Base-by-base conservation (phyloP, 2,888 invertebrate genomes). In the Oligia strigilis region DNA sequence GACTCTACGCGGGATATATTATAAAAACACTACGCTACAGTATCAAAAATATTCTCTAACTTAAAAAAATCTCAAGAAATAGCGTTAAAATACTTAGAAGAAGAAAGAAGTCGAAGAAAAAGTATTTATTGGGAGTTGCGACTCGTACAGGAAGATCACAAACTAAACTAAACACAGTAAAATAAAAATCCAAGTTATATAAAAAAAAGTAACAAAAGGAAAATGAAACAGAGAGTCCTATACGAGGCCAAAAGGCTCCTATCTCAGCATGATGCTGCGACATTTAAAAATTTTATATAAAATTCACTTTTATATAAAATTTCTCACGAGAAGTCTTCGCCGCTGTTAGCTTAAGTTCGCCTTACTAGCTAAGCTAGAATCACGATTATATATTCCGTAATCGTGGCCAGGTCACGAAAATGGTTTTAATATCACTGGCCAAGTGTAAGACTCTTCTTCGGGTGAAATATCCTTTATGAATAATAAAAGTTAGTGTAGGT, bases 321-420 rank as follows among this genome's bases (percentile, higher is more conserved):
- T 17, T 67, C 55, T 49, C 17, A 29, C 11, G 2, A 65, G 55
- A 79, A 23, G n/a, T 49, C 36, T 8, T 29, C 40, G 5, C 55
- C 13, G 4, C n/a, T 49, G 4, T 49, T 67, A 69, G 23, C 58
- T 69, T 40, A 40, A 80, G 55, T 23, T 40, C 23, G 40, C 2
- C 78, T 65, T n/a, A 58, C 36, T 4, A 58, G 78, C 65, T 79
- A 23, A 79, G 80, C 78, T 70, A 23, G 40, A 69, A 17, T 58
- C 40, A 29, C 55, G n/a, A 40, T 80, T 69, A 49, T 58, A 55
- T 78, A 66, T 14, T 78, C 65, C 13, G 13, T 78, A 65, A 64
- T 43, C 29, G 14, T 64, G 64, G 13, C 5, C 29, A 46, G n/a
- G n/a, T 40, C 55, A 80, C 58, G 46, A 49, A 78, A 46, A 58